Percentiles rank a stretch among this genome's conserved stretches.
These are phyloP conservation scores for Spilarctia lutea DNA, from an alignment of 2,888 invertebrate species.

Conservation along the genomic window DNA sequence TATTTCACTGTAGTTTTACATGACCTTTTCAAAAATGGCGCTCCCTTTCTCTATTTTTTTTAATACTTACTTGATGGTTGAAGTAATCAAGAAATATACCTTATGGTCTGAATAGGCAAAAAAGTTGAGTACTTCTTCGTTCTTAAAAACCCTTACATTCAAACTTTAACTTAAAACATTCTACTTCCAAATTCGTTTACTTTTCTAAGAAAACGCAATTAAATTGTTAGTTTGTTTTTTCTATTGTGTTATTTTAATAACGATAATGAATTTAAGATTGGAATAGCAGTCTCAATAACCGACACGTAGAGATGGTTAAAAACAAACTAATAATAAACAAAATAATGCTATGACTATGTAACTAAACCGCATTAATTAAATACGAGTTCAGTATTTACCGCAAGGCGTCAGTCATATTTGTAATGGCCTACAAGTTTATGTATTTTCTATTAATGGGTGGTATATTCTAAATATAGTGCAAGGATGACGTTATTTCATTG, in stretches of 20 bases:
- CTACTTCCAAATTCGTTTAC: no score
- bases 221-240: no score
- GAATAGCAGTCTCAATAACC: background rate
- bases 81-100: slow-evolving; percentile 15
- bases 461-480: background rate
- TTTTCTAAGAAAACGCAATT: no score
- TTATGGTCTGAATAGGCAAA: background rate
- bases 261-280: no score
- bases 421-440: background rate
- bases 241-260: no score
- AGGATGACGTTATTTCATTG: background rate
- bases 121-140: background rate
- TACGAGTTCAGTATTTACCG: background rate
- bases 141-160: background rate
- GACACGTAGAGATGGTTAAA: background rate
- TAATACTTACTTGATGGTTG: slow-evolving; percentile 11
- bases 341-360: background rate
- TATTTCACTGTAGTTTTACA: slow-evolving; percentile 18
- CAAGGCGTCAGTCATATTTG: background rate
- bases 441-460: background rate
- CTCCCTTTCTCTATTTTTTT: slow-evolving; percentile 34
- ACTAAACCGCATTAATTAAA: background rate
- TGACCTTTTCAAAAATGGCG: slow-evolving; percentile 32
- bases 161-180: no score
- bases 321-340: background rate